These are phyloP conservation scores for Prochilodus magdalenae DNA, from an alignment of 2,113 vertebrate genomes.

Conservation along the genomic window DNA sequence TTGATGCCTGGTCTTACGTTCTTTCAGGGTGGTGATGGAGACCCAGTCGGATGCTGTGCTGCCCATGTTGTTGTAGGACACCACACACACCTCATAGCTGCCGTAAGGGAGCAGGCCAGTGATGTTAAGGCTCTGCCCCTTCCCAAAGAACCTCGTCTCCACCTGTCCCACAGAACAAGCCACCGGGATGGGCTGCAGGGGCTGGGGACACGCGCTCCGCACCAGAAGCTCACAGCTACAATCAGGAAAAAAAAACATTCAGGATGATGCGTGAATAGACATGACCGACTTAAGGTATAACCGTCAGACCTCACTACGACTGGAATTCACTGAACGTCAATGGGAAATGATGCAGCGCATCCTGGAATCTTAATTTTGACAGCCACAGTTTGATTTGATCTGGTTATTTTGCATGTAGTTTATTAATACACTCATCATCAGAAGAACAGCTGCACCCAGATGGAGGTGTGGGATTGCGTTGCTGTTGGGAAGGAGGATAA, in stretches of 20 bases:
- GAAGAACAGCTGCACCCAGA: no score
- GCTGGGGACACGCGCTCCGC: constrained; percentile 75
- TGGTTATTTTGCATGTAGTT: no score
- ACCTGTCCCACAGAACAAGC: constrained; percentile 75
- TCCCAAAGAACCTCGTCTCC: constrained; percentile 81
- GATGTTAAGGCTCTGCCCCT: constrained; percentile 77
- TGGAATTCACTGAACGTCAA: no score
- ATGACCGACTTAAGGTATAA: no score
- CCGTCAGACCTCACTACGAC: no score
- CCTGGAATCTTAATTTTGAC: no score
- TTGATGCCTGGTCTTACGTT: constrained; percentile 76
- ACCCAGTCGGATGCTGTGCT: constrained; percentile 86
- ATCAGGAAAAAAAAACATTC: not conserved
- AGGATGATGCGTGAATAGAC: not conserved
- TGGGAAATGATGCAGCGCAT: no score
- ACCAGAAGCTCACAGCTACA: constrained; percentile 88
- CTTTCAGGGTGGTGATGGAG: constrained; percentile 80
- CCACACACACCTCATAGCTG: constrained; percentile 80
- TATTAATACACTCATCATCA: no score
- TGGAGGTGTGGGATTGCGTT: no score
- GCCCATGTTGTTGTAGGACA: constrained; percentile 87
- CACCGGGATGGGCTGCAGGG: constrained; percentile 72
- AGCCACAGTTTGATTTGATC: no score
- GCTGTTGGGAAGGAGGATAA: no score
- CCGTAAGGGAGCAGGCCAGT: constrained; percentile 84